Evolutionary conservation across 2,113 vertebrate species (phyloP).

Genomic region (Orycteropus afer): DNA sequence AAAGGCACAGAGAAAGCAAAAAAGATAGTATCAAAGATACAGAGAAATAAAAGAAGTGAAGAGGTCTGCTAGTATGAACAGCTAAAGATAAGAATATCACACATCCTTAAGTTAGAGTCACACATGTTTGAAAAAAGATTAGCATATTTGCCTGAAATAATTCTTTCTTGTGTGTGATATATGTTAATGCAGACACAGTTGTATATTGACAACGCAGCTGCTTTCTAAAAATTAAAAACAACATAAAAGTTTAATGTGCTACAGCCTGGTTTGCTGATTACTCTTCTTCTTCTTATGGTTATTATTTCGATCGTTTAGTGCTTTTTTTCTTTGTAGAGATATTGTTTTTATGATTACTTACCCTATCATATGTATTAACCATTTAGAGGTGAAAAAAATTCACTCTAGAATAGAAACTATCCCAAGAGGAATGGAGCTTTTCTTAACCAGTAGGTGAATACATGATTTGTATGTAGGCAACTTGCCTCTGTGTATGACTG

Average conservation of each 20-base stretch:
- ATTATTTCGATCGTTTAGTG: conserved; percentile 73
- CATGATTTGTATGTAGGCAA: neutral
- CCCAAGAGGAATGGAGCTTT: conserved; percentile 1
- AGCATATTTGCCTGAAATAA: conserved; percentile 34
- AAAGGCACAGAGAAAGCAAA: neutral
- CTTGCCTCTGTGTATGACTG: neutral
- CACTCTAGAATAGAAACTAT: conserved; percentile 28
- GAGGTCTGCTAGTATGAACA: neutral
- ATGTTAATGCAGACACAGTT: conserved; percentile 55
- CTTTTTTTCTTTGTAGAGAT: conserved; percentile 76
- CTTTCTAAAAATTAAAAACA: conserved; percentile 81
- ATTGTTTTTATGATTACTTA: conserved; percentile 78
- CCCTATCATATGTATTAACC: conserved; percentile 62
- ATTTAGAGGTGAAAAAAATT: neutral
- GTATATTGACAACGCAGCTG: conserved; percentile 64
- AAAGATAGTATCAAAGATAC: neutral
- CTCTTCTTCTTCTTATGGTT: conserved; percentile 40
- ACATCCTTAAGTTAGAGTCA: conserved; percentile 39
- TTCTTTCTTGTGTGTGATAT: conserved; percentile 58
- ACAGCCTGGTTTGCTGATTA: conserved; percentile 69
- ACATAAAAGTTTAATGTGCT: conserved; percentile 72
- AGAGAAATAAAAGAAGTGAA: neutral
- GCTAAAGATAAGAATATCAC: neutral
- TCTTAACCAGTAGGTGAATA: neutral
- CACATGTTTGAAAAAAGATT: conserved; percentile 41